A percentile compares a stretch with the other conserved stretches of the same genome.
phyloP scores from a whole-genome alignment of 1,140 invertebrate genomes.

The Mylabris phalerata region DNA sequence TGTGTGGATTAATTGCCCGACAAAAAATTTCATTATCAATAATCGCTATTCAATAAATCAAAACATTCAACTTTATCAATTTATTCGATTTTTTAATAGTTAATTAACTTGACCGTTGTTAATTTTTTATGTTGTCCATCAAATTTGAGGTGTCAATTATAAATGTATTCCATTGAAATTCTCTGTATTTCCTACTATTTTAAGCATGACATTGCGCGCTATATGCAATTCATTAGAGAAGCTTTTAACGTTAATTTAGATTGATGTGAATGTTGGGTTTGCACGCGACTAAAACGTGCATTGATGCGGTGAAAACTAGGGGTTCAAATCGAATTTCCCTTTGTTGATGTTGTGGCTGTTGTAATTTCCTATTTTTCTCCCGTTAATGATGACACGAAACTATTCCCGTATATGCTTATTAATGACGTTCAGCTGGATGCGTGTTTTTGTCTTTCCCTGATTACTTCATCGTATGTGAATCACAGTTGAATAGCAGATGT shows the following conservation, averaged over 20 bases:
- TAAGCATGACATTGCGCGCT: background rate
- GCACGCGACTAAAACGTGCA: constrained; percentile 31
- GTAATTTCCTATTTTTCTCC: constrained; percentile 6
- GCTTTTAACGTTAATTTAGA: constrained; percentile 42
- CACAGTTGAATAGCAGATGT: constrained; percentile 8
- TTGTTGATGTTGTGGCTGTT: background rate
- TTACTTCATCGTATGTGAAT: constrained; percentile 12
- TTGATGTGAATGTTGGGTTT: constrained; percentile 33
- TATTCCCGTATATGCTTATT: too few relatives aligned
- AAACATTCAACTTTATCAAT: too few relatives aligned
- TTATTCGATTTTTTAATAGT: too few relatives aligned
- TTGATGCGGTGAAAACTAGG: constrained; percentile 4
- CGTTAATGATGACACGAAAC: background rate
- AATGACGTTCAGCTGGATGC: too few relatives aligned
- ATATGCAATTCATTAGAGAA: constrained; percentile 39
- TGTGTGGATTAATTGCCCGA: too few relatives aligned
- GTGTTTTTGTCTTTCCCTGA: background rate
- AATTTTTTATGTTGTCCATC: too few relatives aligned
- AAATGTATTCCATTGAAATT: too few relatives aligned
- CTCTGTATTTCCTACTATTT: too few relatives aligned
- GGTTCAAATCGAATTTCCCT: constrained; percentile 4
- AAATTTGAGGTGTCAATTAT: too few relatives aligned
- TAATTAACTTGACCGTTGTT: too few relatives aligned
- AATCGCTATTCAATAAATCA: too few relatives aligned
- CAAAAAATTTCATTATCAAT: too few relatives aligned